Conservation (phyloP, 2,888 invertebrate species). For the Spatulosminthurus flaviceps region DNA sequence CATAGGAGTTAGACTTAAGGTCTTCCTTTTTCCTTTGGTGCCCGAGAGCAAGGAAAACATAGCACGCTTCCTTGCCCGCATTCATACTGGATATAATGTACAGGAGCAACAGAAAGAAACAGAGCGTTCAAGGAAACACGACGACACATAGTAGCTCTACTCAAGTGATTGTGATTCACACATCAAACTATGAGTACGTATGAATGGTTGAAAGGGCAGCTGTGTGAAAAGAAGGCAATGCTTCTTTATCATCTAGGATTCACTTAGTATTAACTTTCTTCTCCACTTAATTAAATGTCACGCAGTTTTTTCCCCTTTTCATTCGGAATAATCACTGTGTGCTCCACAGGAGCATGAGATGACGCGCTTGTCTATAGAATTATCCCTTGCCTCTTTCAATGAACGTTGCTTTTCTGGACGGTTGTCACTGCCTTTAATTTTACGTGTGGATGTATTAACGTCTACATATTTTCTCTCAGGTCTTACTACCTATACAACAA, state of each 20-base stretch:
- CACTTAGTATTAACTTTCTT: slow-evolving; percentile 54
- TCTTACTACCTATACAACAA: not conserved
- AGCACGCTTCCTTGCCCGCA: slow-evolving; percentile 24
- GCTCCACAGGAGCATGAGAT: slow-evolving; percentile 38
- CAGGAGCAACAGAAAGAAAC: slow-evolving; percentile 1
- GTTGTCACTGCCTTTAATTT: not conserved
- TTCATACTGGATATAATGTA: slow-evolving; percentile 1
- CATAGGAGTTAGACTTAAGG: not conserved
- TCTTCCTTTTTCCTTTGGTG: not conserved
- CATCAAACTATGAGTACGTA: slow-evolving; percentile 23
- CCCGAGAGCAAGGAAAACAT: not conserved
- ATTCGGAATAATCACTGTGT: slow-evolving; percentile 50
- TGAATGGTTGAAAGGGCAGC: slow-evolving; percentile 42
- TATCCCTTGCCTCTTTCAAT: slow-evolving; percentile 39
- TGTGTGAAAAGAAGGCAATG: slow-evolving; percentile 39
- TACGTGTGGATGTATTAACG: too few relatives aligned
- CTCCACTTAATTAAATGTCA: slow-evolving; percentile 56
- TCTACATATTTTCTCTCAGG: not conserved
- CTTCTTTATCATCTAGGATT: slow-evolving; percentile 47
- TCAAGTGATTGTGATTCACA: slow-evolving; percentile 37
- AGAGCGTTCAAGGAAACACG: slow-evolving; percentile 19
- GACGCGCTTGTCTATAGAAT: slow-evolving; percentile 40
- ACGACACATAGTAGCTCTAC: slow-evolving; percentile 30
- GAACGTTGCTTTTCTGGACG: not conserved
- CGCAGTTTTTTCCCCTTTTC: slow-evolving; percentile 47